A percentile compares a stretch with the other conserved stretches of the same genome.
These are phyloP conservation scores for Entomyzon cyanotis DNA, from an alignment of 2,113 vertebrate species.

Conservation along the genomic window DNA sequence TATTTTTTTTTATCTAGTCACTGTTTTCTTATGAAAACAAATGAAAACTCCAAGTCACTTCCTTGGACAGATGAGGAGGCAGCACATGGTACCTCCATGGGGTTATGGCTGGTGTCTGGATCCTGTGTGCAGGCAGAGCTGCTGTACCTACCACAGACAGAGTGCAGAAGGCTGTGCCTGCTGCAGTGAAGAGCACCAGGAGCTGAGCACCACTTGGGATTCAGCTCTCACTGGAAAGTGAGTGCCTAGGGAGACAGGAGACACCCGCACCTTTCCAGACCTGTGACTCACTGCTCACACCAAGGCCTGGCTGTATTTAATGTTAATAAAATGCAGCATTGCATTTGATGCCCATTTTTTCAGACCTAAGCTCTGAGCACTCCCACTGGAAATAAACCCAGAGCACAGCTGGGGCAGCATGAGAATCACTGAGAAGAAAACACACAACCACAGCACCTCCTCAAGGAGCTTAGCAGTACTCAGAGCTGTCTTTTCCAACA, in stretches of 20 bases:
- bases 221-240: fast-evolving
- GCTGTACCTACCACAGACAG: fast-evolving
- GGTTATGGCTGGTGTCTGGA: neutral
- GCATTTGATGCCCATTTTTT: neutral
- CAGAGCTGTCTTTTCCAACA: neutral
- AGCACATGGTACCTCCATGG: neutral
- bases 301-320: neutral
- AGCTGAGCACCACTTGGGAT: neutral
- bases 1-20: neutral
- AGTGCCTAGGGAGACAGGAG: neutral
- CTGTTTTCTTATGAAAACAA: neutral
- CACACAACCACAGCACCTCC: fast-evolving
- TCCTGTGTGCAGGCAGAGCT: fast-evolving
- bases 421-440: neutral
- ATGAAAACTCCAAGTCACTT: neutral
- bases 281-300: neutral
- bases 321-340: neutral
- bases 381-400: neutral
- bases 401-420: neutral
- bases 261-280: fast-evolving
- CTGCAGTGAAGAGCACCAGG: neutral
- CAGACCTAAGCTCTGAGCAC: neutral
- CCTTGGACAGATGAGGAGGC: neutral
- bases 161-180: fast-evolving
- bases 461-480: neutral